phyloP scores from a whole-genome alignment of 2,888 invertebrate genomes.

The Mesorhabditis belari region DNA sequence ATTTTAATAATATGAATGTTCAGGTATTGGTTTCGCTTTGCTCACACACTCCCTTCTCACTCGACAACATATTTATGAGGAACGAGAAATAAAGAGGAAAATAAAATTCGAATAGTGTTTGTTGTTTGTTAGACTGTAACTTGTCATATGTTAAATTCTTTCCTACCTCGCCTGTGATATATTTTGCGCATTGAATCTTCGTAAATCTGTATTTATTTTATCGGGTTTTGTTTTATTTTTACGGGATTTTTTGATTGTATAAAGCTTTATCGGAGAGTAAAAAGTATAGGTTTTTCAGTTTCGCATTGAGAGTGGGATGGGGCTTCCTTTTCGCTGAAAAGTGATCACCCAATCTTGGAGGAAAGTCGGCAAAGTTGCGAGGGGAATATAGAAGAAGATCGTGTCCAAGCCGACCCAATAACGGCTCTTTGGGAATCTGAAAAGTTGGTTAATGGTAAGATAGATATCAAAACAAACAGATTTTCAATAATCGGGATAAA shows the following conservation, averaged over 20 bases:
- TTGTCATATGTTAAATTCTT: too few relatives aligned
- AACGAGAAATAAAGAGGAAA: not conserved
- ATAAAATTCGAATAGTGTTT: not conserved
- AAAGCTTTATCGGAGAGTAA: too few relatives aligned
- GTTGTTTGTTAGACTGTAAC: not conserved
- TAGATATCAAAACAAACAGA: not conserved
- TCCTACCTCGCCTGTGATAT: not conserved
- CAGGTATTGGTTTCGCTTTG: not conserved
- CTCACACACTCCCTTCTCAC: not conserved
- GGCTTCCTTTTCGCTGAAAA: slow-evolving; percentile 19
- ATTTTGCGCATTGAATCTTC: not conserved
- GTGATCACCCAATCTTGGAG: slow-evolving; percentile 25
- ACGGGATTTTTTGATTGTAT: too few relatives aligned
- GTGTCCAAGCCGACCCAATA: slow-evolving; percentile 37
- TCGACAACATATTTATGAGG: not conserved
- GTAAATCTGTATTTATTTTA: not conserved
- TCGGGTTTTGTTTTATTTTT: not conserved
- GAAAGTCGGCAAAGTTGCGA: slow-evolving; percentile 35
- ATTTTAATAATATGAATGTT: too few relatives aligned
- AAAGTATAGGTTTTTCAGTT: not conserved
- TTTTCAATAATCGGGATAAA: too few relatives aligned
- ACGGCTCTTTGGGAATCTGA: not conserved
- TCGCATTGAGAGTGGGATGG: slow-evolving; percentile 16
- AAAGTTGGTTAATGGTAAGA: not conserved
- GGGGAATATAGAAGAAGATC: slow-evolving; percentile 30